Base-by-base conservation (phyloP, 2,797 vertebrate species). In the Lacerta agilis region DNA sequence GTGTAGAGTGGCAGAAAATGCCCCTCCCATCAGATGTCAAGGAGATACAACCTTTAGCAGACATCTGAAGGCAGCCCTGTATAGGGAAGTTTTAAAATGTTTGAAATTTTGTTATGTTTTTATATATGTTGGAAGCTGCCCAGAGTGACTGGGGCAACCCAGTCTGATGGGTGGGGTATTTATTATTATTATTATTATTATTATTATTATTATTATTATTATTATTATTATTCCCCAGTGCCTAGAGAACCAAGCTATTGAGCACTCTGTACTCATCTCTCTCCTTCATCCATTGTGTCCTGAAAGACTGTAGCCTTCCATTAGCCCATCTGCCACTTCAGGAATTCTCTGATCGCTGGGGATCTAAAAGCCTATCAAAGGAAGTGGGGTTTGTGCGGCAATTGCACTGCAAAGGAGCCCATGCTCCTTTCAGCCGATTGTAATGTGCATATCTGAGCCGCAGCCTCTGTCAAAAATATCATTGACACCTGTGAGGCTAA, bases 401-500 rank as follows among this genome's bases (percentile, higher is more conserved):
- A 0, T 86, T 93, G 82, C 82, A 5, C 81, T 79, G 69, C 86
- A 36, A 89, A 83, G 81, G 43, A 85, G 72, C 58, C 64, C 82
- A 71, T 25, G 0, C 73, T 88, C 91, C 87, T 79, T 88, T 93
- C 76, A 91, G 91, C 85, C 92, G 91, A 90, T 92, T 93, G 87
- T 90, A 93, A 89, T 89, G 87, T 90, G 94, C 94, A 87, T 93
- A 92, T 83, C 92, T 92, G 92, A 94, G 93, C 93, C 92, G 78
- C 79, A 91, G 89, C 89, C 87, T 92, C 92, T 88, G 90, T 92
- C 94, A 91, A 94, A 96, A 95, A 94, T 91, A 91, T 93, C 92
- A 94, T 90, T 92, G 90, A 95, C 96, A 95, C 93, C 1, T 3
- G 89, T 36, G 88, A 95, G 94, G 93, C 92, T 95, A 95, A 95